These are phyloP conservation scores for Dryococelus australis DNA, from an alignment of 2,888 invertebrate species.

Conservation along the genomic window DNA sequence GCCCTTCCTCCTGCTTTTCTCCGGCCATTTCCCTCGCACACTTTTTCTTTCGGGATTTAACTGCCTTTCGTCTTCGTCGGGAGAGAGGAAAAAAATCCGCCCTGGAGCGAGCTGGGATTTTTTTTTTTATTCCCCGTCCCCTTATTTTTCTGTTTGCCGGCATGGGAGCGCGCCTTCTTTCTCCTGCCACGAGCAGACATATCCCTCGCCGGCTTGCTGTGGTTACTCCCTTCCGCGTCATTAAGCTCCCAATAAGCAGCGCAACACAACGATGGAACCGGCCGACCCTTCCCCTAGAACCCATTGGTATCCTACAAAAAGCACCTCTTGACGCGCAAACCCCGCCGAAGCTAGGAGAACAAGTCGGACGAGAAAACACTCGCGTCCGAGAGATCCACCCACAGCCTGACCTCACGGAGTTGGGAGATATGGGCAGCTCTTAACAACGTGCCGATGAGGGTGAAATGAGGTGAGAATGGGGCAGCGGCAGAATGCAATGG, in stretches of 20 bases:
- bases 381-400: too few species aligned
- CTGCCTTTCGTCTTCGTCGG: not conserved
- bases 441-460: too few species aligned
- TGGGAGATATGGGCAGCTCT: too few species aligned
- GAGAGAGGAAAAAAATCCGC: conserved; percentile 13
- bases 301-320: not conserved
- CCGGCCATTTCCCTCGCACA: not conserved
- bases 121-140: not conserved
- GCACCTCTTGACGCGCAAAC: not conserved
- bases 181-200: not conserved
- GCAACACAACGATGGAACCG: not conserved
- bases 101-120: conserved; percentile 26
- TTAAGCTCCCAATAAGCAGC: conserved; percentile 44
- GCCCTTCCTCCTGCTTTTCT: not conserved
- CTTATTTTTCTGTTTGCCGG: not conserved
- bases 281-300: too few species aligned
- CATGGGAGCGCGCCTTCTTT: not conserved
- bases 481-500: too few species aligned
- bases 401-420: too few species aligned
- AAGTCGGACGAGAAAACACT: too few species aligned
- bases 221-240: conserved; percentile 43
- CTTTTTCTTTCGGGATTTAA: conserved; percentile 16
- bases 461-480: too few species aligned
- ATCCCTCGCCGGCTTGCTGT: not conserved
- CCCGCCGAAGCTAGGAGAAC: not conserved